These are phyloP conservation scores for Drosophila borborema DNA, from an alignment of 2,888 invertebrate genomes.

Conservation along the genomic window DNA sequence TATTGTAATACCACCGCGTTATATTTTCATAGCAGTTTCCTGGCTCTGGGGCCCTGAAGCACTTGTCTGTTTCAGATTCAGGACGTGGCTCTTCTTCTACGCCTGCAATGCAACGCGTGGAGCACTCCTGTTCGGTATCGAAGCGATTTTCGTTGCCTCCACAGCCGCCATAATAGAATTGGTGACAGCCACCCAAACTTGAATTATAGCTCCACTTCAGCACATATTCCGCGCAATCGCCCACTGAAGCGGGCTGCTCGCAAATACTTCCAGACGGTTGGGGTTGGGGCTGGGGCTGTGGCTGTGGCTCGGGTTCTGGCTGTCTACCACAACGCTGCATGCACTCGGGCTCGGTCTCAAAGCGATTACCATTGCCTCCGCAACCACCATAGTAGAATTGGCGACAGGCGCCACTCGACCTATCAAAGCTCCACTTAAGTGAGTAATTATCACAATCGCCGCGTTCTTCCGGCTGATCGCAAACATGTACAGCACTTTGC, in stretches of 20 bases:
- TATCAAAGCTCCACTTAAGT: conserved; percentile 93
- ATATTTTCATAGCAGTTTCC: conserved; percentile 88
- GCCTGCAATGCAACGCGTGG: conserved; percentile 87
- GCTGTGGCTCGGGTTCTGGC: conserved; percentile 63
- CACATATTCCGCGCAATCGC: conserved; percentile 91
- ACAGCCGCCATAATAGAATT: conserved; percentile 96
- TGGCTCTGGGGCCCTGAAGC: conserved; percentile 88
- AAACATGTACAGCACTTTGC: conserved; percentile 80
- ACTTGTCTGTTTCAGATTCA: conserved; percentile 82
- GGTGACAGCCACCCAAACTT: conserved; percentile 88
- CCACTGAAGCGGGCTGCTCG: conserved; percentile 89
- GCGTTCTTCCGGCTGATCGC: conserved; percentile 89
- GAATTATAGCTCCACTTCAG: conserved; percentile 91
- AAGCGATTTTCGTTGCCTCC: conserved; percentile 96
- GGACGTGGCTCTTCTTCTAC: conserved; percentile 43
- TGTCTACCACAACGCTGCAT: conserved; percentile 87
- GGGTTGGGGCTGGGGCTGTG: conserved; percentile 18
- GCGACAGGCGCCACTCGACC: conserved; percentile 89
- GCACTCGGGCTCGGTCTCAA: conserved; percentile 89
- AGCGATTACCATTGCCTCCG: conserved; percentile 96
- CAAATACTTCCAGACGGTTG: conserved; percentile 85
- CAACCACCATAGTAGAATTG: conserved; percentile 96
- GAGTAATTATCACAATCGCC: conserved; percentile 92
- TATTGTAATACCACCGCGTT: conserved; percentile 90
- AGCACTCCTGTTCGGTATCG: conserved; percentile 69